These are phyloP conservation scores for Mesorhabditis sp. DNA, from an alignment of 2,888 invertebrate genomes.

Conservation along the genomic window DNA sequence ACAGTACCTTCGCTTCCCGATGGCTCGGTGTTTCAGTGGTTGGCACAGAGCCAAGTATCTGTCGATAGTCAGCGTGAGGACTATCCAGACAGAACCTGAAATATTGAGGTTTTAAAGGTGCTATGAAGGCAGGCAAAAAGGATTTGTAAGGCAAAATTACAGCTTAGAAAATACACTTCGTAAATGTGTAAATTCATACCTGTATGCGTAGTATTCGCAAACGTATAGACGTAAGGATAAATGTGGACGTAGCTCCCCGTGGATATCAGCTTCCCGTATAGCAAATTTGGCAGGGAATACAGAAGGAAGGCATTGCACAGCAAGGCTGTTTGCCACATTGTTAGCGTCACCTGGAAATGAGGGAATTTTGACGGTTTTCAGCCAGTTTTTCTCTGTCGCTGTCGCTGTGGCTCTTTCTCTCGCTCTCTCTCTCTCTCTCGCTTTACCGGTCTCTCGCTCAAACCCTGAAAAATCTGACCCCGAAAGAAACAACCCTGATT, in stretches of 20 bases:
- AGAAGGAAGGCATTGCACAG: constrained; percentile 54
- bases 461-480: too few species aligned
- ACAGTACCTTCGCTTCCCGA: constrained; percentile 50
- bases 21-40: constrained; percentile 52
- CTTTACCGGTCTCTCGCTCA: too few species aligned
- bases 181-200: constrained; percentile 17
- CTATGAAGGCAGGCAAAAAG: not conserved
- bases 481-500: too few species aligned
- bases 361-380: not conserved
- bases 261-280: constrained; percentile 36
- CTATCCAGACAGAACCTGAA: constrained; percentile 52
- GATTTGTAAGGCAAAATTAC: not conserved
- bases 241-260: constrained; percentile 46
- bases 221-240: constrained; percentile 53
- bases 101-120: not conserved
- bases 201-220: constrained; percentile 55
- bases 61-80: constrained; percentile 53
- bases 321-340: constrained; percentile 54
- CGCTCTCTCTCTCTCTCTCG: too few species aligned
- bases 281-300: constrained; percentile 51
- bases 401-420: too few species aligned
- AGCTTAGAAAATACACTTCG: not conserved
- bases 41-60: constrained; percentile 54
- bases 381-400: too few species aligned
- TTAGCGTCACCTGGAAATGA: constrained; percentile 47